Evolutionary conservation across 2,797 vertebrate genomes (phyloP).

Genomic region (Gallirallus australis): DNA sequence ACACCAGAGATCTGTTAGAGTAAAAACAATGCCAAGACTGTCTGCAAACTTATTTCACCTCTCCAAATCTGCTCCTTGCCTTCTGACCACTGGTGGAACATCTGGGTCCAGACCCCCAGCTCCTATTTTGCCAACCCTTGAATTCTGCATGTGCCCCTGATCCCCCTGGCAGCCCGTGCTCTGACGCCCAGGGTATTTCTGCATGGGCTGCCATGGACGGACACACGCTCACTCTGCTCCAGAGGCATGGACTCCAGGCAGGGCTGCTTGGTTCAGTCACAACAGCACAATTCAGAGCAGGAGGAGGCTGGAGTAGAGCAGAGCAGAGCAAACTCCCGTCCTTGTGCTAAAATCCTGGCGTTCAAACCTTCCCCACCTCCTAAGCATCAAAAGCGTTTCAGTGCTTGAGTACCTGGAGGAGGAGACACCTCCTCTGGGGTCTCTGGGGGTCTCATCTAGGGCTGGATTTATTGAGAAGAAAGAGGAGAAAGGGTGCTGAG

Average conservation of each 20-base stretch:
- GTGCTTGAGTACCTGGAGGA: neutral
- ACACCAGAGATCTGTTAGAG: neutral
- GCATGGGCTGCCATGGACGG: neutral
- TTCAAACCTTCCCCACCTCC: neutral
- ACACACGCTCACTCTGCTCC: too few species aligned
- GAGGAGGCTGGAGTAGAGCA: neutral
- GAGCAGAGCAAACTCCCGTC: accelerated
- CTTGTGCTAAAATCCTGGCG: neutral
- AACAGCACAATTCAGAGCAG: neutral
- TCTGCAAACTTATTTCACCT: neutral
- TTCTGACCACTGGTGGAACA: neutral
- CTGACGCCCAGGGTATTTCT: neutral
- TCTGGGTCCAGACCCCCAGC: neutral
- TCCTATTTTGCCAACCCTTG: neutral
- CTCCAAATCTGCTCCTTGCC: neutral
- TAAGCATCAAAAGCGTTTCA: neutral
- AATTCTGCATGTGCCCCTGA: accelerated
- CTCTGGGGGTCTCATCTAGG: neutral
- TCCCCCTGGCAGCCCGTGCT: neutral
- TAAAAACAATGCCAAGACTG: neutral
- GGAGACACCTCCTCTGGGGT: neutral
- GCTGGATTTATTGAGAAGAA: neutral
- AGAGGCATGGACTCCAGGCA: neutral
- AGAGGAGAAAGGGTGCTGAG: neutral
- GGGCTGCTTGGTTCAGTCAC: neutral